These are phyloP conservation scores for Poecilia picta DNA, from an alignment of 2,797 vertebrate species.

Conservation along the genomic window DNA sequence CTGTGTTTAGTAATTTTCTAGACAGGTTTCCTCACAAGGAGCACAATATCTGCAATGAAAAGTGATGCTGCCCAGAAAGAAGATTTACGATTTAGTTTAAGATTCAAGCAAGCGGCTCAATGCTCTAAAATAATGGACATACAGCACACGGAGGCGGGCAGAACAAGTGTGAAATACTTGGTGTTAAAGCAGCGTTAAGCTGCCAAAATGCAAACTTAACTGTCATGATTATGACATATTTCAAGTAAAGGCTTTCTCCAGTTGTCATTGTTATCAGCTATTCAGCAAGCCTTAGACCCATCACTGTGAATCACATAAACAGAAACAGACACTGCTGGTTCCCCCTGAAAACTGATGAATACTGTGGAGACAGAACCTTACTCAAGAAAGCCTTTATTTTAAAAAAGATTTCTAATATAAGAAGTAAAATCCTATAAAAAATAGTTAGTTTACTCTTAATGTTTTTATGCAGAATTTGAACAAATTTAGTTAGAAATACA, in stretches of 20 bases:
- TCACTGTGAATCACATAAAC: slow-evolving; percentile 44
- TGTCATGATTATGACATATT: slow-evolving; percentile 67
- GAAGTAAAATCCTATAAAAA: background rate
- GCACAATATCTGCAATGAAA: slow-evolving; percentile 44
- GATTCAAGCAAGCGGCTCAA: slow-evolving; percentile 43
- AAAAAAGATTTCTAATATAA: background rate
- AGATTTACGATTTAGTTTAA: slow-evolving; percentile 10
- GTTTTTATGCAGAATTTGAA: background rate
- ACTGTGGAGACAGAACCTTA: slow-evolving; percentile 19
- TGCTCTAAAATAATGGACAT: slow-evolving; percentile 62
- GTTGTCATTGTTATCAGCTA: slow-evolving; percentile 56
- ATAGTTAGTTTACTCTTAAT: slow-evolving; percentile 12
- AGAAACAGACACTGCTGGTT: slow-evolving; percentile 19
- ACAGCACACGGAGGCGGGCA: slow-evolving; percentile 57
- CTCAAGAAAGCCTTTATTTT: background rate
- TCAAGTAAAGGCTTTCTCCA: slow-evolving; percentile 53
- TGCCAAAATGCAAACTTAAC: slow-evolving; percentile 64
- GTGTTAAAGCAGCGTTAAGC: slow-evolving; percentile 61
- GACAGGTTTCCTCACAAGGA: slow-evolving; percentile 37
- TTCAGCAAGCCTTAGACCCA: slow-evolving; percentile 17
- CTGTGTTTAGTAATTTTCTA: slow-evolving; percentile 21
- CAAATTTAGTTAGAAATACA: slow-evolving; percentile 11
- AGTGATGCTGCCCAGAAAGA: slow-evolving; percentile 38
- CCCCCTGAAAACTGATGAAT: slow-evolving; percentile 42
- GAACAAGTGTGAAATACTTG: slow-evolving; percentile 58